phyloP scores from a whole-genome alignment of 2,113 vertebrate genomes.

The Ctenodactylus gundi region DNA sequence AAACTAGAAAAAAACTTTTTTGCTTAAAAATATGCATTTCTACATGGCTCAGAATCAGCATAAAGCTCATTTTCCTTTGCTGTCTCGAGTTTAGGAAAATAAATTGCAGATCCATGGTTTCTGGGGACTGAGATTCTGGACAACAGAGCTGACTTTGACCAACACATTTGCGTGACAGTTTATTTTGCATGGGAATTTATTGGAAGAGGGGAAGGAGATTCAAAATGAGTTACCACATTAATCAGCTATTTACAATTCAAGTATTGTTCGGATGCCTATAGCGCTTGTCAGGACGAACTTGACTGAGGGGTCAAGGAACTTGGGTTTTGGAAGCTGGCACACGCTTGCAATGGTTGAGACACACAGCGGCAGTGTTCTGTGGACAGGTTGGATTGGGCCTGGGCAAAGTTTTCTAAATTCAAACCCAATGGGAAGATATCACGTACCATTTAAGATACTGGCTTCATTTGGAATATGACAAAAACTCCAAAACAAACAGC shows the following conservation, averaged over 20 bases:
- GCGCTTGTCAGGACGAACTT: background rate
- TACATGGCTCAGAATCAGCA: background rate
- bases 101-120: background rate
- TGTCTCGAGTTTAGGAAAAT: background rate
- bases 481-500: background rate
- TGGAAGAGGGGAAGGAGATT: background rate
- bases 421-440: background rate
- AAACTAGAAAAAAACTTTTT: background rate
- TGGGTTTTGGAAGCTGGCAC: background rate
- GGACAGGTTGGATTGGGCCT: too few species aligned
- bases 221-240: background rate
- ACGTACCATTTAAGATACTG: conserved; percentile 16
- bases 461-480: background rate
- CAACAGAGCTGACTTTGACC: background rate
- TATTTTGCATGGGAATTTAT: background rate
- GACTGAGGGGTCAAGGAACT: background rate
- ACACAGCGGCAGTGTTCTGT: too few species aligned
- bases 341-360: background rate
- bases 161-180: background rate
- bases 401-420: background rate
- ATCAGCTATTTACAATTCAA: background rate
- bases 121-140: background rate
- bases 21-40: conserved; percentile 29
- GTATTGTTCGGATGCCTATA: background rate
- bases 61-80: background rate